Percentiles rank a stretch among this genome's conserved stretches.
These are phyloP conservation scores for Araneus ventricosus DNA, from an alignment of 1,140 invertebrate species.

Conservation along the genomic window DNA sequence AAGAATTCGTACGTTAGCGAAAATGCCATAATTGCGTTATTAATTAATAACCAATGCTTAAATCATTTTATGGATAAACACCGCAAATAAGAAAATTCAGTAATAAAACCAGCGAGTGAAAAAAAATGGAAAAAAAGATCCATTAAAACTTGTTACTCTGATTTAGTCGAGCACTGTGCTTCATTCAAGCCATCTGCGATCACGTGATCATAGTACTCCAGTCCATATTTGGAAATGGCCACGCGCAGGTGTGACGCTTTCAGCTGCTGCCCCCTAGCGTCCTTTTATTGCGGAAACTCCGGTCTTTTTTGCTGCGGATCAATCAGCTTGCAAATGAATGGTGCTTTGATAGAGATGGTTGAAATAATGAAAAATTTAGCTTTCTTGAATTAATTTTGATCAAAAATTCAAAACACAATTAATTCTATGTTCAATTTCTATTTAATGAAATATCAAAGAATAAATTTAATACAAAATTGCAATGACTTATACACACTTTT, in stretches of 20 bases:
- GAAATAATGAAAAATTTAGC: not conserved
- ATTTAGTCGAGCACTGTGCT: not conserved
- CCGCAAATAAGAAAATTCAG: too few species aligned
- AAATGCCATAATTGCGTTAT: too few species aligned
- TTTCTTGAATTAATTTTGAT: too few species aligned
- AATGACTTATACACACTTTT: too few species aligned
- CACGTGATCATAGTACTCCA: constrained; percentile 66
- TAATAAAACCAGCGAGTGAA: not conserved
- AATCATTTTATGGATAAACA: too few species aligned
- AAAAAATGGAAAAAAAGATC: not conserved
- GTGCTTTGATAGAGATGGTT: not conserved
- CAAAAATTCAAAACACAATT: too few species aligned
- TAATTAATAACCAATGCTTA: too few species aligned
- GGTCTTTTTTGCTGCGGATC: not conserved
- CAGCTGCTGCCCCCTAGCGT: constrained; percentile 69
- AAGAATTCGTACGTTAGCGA: too few species aligned
- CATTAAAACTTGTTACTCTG: constrained; percentile 24
- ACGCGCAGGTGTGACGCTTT: constrained; percentile 67
- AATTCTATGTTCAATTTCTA: too few species aligned
- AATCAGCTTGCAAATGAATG: not conserved
- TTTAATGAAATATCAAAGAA: too few species aligned
- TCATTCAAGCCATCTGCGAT: constrained; percentile 55
- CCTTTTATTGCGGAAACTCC: constrained; percentile 8
- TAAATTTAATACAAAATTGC: too few species aligned
- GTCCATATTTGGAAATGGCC: constrained; percentile 62